Base-by-base conservation (phyloP, 2,888 invertebrate species). In the Drosophila antonietae region DNA sequence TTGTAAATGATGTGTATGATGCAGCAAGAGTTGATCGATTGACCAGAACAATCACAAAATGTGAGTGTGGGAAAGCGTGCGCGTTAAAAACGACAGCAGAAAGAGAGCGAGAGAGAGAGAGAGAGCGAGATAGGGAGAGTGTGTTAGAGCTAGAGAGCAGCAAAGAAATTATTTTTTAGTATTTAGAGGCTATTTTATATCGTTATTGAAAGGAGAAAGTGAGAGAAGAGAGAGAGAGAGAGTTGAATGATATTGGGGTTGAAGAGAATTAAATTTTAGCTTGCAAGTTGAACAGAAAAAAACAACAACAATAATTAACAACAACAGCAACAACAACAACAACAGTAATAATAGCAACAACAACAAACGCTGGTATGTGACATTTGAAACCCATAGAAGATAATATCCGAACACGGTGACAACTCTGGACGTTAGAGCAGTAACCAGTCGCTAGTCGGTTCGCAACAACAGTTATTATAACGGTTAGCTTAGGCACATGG, bases 181-280 rank as follows among this genome's bases (percentile, higher is more conserved):
- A 91, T 90, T 91, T 91, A 91, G 91, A 91, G 91, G 91, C 91
- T 91, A 91, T 90, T 91, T 84, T 91, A 89, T 91, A 90, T 91
- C 91, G 91, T 91, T 91, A 90, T 90, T 74, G 68, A 78, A 70
- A 28, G 28, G 71, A 58, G 71, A 58, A 75, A 57, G 60, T 59
- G 39, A 49, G 39, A 47, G 51, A 63, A 37, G 33, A 43, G 31
- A 47, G 47, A 23, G 43, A 37, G 39, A 55, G 2, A 20, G 49
- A 28, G 39, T 55, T 20, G 43, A 33, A 33, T 9, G 33, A 33
- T 33, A 33, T 15, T 39, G 39, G 55, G 55, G 55, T 55, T 43
- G 41, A 56, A 67, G 73, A 68, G 49, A 75, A 76, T 83, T 78
- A 55, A 71, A 80, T 74, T 75, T 76, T 73, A 75, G 80, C 83